phyloP scores from a whole-genome alignment of 2,888 invertebrate species.

The Lathronympha strigana region DNA sequence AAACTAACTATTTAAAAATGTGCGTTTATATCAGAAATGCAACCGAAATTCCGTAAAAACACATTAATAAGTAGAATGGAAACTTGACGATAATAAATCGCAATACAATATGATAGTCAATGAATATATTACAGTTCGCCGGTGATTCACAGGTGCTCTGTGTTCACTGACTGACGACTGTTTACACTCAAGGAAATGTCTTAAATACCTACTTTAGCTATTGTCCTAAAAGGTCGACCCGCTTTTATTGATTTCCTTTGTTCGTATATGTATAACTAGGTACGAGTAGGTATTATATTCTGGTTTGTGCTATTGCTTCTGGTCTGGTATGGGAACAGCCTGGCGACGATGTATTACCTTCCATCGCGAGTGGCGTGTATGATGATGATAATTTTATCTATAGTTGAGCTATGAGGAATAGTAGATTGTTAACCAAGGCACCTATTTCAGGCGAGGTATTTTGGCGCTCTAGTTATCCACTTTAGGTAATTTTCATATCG shows the following conservation, averaged over 20 bases:
- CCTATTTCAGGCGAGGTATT: no score
- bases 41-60: no score
- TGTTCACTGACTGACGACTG: slow-evolving; percentile 5
- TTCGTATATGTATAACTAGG: neutral
- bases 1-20: no score
- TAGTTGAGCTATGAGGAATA: no score
- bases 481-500: no score
- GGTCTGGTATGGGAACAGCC: neutral
- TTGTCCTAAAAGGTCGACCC: neutral
- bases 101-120: neutral
- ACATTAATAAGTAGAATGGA: no score
- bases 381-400: no score
- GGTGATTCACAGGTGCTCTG: no score
- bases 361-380: no score
- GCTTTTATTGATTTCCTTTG: slow-evolving; percentile 11
- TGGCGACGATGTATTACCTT: neutral
- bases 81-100: neutral
- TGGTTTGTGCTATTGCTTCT: neutral
- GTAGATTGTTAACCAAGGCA: no score
- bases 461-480: no score
- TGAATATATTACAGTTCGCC: neutral
- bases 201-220: neutral
- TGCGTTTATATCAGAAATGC: no score
- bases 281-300: neutral
- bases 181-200: slow-evolving; percentile 3